These are phyloP conservation scores for Drosophila anomelani DNA, from an alignment of 2,888 invertebrate genomes.

Conservation along the genomic window DNA sequence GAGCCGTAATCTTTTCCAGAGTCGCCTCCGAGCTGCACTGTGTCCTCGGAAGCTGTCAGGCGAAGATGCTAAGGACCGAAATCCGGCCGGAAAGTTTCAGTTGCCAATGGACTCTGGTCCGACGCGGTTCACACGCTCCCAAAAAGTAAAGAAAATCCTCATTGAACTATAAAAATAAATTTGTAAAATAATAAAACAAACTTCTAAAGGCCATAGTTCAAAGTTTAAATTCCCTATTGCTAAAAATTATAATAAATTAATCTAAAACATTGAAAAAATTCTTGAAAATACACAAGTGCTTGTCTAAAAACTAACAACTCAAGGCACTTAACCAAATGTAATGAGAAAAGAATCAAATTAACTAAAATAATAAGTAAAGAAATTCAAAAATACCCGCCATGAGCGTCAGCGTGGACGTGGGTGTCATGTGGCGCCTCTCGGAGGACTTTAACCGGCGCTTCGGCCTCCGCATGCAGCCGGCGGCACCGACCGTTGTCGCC, in stretches of 20 bases:
- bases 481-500: conserved; percentile 78
- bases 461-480: conserved; percentile 84
- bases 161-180: no score
- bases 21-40: not conserved
- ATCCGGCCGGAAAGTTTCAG: conserved; percentile 54
- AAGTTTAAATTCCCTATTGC: not conserved
- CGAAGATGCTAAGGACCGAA: conserved; percentile 28
- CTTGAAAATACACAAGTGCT: not conserved
- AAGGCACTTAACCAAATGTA: no score
- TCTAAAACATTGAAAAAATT: not conserved
- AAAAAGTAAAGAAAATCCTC: not conserved
- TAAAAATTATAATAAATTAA: not conserved
- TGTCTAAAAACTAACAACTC: not conserved
- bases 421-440: conserved; percentile 85
- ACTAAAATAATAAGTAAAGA: not conserved
- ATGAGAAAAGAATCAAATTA: not conserved
- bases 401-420: conserved; percentile 85
- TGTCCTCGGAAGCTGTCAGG: conserved; percentile 14
- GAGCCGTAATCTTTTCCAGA: conserved; percentile 41
- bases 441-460: conserved; percentile 85
- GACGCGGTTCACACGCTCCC: conserved; percentile 52
- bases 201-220: no score
- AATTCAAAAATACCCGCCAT: conserved; percentile 54
- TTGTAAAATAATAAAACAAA: not conserved
- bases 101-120: conserved; percentile 58